Percentiles rank a stretch among this genome's conserved stretches.
Conservation (phyloP, 1,140 invertebrate species). For the Venturia canescens region DNA sequence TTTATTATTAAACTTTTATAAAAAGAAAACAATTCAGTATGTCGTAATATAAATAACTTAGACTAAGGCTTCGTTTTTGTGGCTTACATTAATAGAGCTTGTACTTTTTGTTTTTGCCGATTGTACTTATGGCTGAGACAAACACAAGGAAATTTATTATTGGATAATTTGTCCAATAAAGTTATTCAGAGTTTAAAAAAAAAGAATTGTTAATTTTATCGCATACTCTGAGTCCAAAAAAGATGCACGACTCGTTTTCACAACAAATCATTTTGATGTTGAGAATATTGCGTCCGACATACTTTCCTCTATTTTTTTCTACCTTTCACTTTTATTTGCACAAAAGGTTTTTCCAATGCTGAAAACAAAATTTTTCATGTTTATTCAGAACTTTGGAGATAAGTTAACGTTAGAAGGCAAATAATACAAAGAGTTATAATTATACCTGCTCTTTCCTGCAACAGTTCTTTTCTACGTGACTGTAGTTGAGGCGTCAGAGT, state of each 20-base stretch:
- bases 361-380: not conserved
- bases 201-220: not conserved
- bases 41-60: not conserved
- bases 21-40: not conserved
- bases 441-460: conserved; percentile 77
- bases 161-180: not conserved
- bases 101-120: not conserved
- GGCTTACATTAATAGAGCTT: not conserved
- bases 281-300: not conserved
- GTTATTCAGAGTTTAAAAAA: not conserved
- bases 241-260: not conserved
- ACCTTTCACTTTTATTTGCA: not conserved
- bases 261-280: not conserved
- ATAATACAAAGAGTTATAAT: not conserved
- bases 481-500: conserved; percentile 77
- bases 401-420: not conserved
- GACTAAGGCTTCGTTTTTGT: not conserved
- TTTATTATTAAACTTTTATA: not conserved
- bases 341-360: conserved; percentile 9
- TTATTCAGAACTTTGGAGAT: not conserved
- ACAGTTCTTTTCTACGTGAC: conserved; percentile 74
- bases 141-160: not conserved
- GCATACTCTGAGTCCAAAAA: no score
- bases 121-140: not conserved
- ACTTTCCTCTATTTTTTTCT: not conserved